A percentile compares a stretch with the other conserved stretches of the same genome.
Evolutionary conservation across 2,888 invertebrate genomes (phyloP).

Genomic region (Tiliacea citrago): DNA sequence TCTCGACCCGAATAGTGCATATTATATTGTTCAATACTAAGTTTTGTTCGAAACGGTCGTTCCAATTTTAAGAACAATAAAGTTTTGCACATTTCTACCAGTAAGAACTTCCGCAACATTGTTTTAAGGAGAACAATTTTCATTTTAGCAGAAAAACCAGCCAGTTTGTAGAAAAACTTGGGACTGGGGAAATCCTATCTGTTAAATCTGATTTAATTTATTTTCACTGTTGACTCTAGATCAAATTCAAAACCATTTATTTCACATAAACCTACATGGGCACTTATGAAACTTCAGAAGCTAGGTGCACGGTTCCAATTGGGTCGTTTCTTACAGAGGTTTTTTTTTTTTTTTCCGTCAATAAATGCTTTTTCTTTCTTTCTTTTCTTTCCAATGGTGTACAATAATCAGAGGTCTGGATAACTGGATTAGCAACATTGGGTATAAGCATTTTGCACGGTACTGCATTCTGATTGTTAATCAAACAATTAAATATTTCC

Average conservation of each 20-base stretch:
- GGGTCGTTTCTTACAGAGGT: no score
- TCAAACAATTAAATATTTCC: constrained; percentile 7
- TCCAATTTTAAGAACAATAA: constrained; percentile 51
- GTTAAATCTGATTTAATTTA: not conserved
- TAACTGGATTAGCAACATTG: not conserved
- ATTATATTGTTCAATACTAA: constrained; percentile 45
- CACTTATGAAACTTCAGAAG: no score
- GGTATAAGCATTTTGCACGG: not conserved
- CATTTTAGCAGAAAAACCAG: not conserved
- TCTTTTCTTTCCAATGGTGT: no score
- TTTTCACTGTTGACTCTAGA: not conserved
- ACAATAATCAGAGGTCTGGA: not conserved
- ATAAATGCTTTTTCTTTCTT: no score
- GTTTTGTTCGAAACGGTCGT: constrained; percentile 32
- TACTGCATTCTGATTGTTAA: not conserved
- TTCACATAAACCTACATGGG: no score
- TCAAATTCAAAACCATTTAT: no score
- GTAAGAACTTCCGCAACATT: constrained; percentile 29
- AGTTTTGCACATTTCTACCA: constrained; percentile 36
- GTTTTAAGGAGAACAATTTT: constrained; percentile 25
- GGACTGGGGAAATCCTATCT: not conserved
- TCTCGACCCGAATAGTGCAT: constrained; percentile 42
- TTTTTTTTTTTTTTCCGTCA: no score
- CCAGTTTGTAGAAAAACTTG: constrained; percentile 3
- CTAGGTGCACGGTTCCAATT: no score